Percentiles rank a stretch among this genome's conserved stretches.
Conservation (phyloP, 1,140 invertebrate species). For the Hetaerina americana region DNA sequence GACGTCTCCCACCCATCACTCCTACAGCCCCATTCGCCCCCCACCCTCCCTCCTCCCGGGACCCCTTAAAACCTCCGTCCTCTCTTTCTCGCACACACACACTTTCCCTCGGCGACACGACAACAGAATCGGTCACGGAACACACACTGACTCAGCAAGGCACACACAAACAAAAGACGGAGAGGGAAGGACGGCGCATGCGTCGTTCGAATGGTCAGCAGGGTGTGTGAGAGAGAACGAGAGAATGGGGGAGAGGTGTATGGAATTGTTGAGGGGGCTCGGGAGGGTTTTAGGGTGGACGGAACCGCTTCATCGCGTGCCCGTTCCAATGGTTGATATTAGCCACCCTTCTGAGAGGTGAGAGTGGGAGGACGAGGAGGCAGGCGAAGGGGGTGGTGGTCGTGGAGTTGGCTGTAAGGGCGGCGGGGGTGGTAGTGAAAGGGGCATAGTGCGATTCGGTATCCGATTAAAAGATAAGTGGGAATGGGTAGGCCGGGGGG, state of each 20-base stretch:
- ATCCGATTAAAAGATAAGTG: too few relatives aligned
- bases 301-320: too few relatives aligned
- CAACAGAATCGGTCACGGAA: background rate
- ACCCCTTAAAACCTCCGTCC: background rate
- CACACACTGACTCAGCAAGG: background rate
- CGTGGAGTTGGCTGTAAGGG: too few relatives aligned
- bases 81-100: background rate
- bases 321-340: too few relatives aligned
- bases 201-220: background rate
- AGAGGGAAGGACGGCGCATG: background rate
- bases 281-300: too few relatives aligned
- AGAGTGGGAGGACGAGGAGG: too few relatives aligned
- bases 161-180: too few relatives aligned
- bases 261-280: background rate
- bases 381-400: too few relatives aligned
- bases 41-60: background rate
- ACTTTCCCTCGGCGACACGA: background rate
- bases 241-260: background rate
- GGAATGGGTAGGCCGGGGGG: too few relatives aligned
- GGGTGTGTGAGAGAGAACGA: background rate
- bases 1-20: background rate
- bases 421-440: too few relatives aligned
- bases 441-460: too few relatives aligned
- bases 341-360: too few relatives aligned
- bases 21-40: background rate